phyloP scores from a whole-genome alignment of 2,113 vertebrate species.

The Oryzias celebensis region DNA sequence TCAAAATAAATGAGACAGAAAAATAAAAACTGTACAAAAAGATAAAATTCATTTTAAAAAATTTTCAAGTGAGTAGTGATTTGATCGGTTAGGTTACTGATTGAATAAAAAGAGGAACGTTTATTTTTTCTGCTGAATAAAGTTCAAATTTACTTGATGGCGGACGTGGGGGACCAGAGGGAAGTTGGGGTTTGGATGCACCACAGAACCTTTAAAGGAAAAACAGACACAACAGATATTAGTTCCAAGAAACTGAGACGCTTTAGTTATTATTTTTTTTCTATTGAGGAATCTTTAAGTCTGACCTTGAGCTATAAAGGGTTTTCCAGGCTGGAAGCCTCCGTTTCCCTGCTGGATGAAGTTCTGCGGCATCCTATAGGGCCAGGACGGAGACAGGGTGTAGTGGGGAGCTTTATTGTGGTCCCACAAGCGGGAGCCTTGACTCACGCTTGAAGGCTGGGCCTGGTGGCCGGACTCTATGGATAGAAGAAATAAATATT shows the following conservation, averaged over 20 bases:
- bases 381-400: slow-evolving; percentile 89
- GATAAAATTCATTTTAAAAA: slow-evolving; percentile 90
- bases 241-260: background rate
- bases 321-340: slow-evolving; percentile 87
- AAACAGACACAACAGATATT: background rate
- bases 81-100: slow-evolving; percentile 56
- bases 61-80: slow-evolving; percentile 72
- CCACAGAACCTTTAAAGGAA: slow-evolving; percentile 81
- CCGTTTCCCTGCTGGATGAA: slow-evolving; percentile 92
- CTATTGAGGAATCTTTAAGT: background rate
- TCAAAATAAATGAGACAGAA: slow-evolving; percentile 87
- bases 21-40: slow-evolving; percentile 97
- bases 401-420: slow-evolving; percentile 84
- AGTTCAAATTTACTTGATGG: slow-evolving; percentile 89
- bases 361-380: slow-evolving; percentile 91
- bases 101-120: slow-evolving; percentile 66
- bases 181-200: slow-evolving; percentile 88
- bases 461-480: slow-evolving; percentile 89
- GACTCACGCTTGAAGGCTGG: slow-evolving; percentile 85
- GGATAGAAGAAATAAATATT: background rate
- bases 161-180: slow-evolving; percentile 89
- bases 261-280: too few species aligned
- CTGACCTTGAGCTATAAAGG: slow-evolving; percentile 89
- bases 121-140: slow-evolving; percentile 98
- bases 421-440: slow-evolving; percentile 87